Conservation (phyloP, 2,888 invertebrate genomes). For the Ectropis crepuscularia region DNA sequence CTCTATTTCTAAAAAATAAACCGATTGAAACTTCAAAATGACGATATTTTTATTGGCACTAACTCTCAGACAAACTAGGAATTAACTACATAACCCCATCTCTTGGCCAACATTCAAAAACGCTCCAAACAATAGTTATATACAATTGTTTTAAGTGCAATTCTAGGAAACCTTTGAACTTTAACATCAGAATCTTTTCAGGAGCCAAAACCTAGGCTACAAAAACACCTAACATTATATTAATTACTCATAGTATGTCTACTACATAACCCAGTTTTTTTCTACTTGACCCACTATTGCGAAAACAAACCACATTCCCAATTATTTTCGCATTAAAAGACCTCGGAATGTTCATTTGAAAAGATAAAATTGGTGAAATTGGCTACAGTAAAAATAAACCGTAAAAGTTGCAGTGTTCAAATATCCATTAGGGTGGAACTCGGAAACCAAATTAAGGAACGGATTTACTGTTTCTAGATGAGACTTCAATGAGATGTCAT, state of each 20-base stretch:
- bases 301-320: constrained; percentile 23
- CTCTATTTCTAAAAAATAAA: no score
- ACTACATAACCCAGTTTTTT: constrained; percentile 11
- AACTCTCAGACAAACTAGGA: no score
- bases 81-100: constrained; percentile 2
- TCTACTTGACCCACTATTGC: constrained; percentile 12
- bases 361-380: constrained; percentile 49
- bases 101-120: constrained; percentile 18
- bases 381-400: constrained; percentile 39
- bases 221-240: constrained; percentile 9
- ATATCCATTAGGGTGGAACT: constrained; percentile 45
- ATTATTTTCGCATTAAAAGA: constrained; percentile 53
- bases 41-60: not conserved
- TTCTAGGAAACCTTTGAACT: constrained; percentile 9
- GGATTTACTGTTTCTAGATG: constrained; percentile 25
- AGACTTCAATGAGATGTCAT: not conserved
- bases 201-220: constrained; percentile 5
- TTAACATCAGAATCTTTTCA: not conserved
- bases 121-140: constrained; percentile 2
- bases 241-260: constrained; percentile 19
- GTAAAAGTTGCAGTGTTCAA: constrained; percentile 41
- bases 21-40: no score
- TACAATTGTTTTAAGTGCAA: constrained; percentile 1
- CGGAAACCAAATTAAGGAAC: constrained; percentile 27
- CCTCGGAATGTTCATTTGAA: constrained; percentile 50